Base-by-base conservation (phyloP, 2,113 vertebrate genomes). In the Poecilia latipinna region DNA sequence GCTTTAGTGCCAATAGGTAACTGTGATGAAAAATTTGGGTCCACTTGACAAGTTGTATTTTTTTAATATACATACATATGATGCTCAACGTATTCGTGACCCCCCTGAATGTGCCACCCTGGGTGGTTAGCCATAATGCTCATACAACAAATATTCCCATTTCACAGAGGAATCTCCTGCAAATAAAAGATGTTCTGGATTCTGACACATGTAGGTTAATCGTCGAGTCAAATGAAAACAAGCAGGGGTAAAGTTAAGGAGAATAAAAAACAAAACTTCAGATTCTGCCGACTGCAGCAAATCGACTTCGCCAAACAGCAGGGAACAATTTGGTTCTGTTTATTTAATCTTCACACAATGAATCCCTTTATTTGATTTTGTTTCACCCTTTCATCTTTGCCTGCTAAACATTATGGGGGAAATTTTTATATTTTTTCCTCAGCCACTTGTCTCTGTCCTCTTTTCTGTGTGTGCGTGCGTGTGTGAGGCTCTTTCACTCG, bases 301-400 rank as follows among this genome's bases (percentile, higher is more conserved):
- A 79, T 79, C 6, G 48, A 74, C 26, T 84, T 5, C 70, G 65
- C 62, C n/a, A 79, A 78, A 80, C 74, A 81, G 63, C 79, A 79
- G 74, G 84, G 86, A 86, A 78, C 65, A 51, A 31, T 70, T 77
- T 61, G 7, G 39, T 69, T 4, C 1, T 24, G 37, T 73, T 22
- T 67, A 61, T 62, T 13, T n/a, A 51, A 60, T 76, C 17, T 57
- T 1, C 62, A 63, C 17, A 24, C 72, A 79, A 80, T 32, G 24
- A 80, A 67, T 69, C 32, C 28, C 35, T 13, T 76, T n/a, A 48
- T 62, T 71, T 72, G 60, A 29, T 31, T 57, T 70, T 54, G 60
- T 64, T 65, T 31, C 39, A 24, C 37, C 42, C 71, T 90, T 86
- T 87, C 72, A 87, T 79, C 80, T 61, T 33, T 65, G 72, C 80